Evolutionary conservation across 2,797 vertebrate species (phyloP), one percentile per base, ranked within the genome.

Genomic region (Urophycis tenuis): DNA sequence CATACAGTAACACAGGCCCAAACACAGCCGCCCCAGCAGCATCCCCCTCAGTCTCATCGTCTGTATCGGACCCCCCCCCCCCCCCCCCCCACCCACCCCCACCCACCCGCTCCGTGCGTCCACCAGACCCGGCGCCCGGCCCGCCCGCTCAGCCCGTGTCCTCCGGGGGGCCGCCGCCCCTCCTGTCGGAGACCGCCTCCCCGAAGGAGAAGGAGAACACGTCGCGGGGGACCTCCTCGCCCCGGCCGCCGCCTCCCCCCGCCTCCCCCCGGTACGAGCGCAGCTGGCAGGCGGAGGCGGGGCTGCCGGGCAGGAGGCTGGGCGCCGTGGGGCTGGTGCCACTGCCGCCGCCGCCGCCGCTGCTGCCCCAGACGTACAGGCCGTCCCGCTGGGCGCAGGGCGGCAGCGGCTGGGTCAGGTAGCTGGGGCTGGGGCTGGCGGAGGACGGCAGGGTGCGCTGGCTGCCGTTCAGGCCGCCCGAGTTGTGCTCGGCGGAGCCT

Each of bases 361-460:
- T 95, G 29, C 70, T 85, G 81, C 94, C 95, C 96, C 81, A 92
- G 88, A 49, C 92, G 91, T 90, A 93, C 84, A 91, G 76, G 60
- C 78, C 86, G 86, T 91, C 92, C 90, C 93, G 93, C 86, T 94
- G 94, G 17, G 92, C 89, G 74, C 93, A 90, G 0, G 91, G 87
- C 1, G 85, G 88, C 31, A 92, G 92, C 53, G 91, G 90, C 84
- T 91, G 93, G 88, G 88, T 94, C 84, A 93, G 87, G 85, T 92
- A 95, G 83, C 93, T 94, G 0, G 96, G 96, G 85, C 95, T 98
- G 1, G 94, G 94, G 33, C 94, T 95, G 77, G 93, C 92, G 1
- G 95, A 95, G 67, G 95, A 95, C 0, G 95, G 93, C 36, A 96
- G 89, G 17, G 95, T 97, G 77, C 93, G 94, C 90, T 96, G 95